A percentile compares a stretch with the other conserved stretches of the same genome.
Evolutionary conservation across 2,888 invertebrate genomes (phyloP).

Genomic region (Drosophila merina): DNA sequence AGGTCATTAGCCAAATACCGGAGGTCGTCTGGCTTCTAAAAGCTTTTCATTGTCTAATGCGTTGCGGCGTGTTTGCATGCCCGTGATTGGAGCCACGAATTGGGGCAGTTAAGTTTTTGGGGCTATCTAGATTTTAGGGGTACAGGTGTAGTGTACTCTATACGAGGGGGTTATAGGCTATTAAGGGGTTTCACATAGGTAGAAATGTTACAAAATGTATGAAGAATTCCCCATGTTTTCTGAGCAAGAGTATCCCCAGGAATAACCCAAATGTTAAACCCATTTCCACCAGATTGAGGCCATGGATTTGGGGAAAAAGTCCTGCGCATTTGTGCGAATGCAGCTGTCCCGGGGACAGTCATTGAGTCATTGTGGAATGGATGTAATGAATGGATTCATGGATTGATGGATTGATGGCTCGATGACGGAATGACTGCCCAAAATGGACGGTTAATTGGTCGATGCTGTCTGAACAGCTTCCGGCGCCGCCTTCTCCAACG

Average conservation of each 20-base stretch:
- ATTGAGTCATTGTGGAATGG: conserved; percentile 6
- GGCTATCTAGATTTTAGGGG: conserved; percentile 56
- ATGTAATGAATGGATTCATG: too few species aligned
- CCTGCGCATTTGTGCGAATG: conserved; percentile 9
- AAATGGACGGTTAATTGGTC: conserved; percentile 50
- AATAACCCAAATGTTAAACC: not conserved
- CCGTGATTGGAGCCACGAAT: conserved; percentile 25
- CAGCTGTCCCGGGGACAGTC: not conserved
- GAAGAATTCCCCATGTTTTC: too few species aligned
- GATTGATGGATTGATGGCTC: not conserved
- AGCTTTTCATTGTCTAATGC: conserved; percentile 68
- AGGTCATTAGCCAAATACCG: conserved; percentile 32
- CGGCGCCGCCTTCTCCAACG: conserved; percentile 52
- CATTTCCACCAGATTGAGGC: not conserved
- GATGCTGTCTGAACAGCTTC: conserved; percentile 55
- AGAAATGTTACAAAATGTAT: too few species aligned
- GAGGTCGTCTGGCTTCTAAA: conserved; percentile 43
- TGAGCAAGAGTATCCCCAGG: too few species aligned
- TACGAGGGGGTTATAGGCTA: not conserved
- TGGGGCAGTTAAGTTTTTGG: conserved; percentile 14
- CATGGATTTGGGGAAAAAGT: not conserved
- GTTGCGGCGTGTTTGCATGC: conserved; percentile 30
- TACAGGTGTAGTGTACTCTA: not conserved
- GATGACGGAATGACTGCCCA: conserved; percentile 18
- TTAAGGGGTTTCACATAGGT: not conserved